Evolutionary conservation across 2,888 invertebrate species (phyloP), one percentile per base, ranked within the genome.

Genomic region (Gastrophysa polygoni): DNA sequence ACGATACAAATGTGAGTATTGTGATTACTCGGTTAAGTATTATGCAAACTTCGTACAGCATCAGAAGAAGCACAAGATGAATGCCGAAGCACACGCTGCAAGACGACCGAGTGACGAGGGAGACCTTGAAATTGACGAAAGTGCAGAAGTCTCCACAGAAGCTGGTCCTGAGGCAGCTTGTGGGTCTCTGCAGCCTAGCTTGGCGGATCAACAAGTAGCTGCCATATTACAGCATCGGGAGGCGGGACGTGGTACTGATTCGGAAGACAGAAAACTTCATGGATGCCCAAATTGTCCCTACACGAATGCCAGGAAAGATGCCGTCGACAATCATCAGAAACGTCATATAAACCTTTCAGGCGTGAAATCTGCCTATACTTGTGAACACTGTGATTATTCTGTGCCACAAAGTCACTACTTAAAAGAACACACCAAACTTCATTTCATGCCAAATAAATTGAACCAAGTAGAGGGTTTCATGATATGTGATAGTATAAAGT

Each of bases 21-120:
- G 95, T 80, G 94, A 95, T 81, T 94, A 94, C 80, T 92, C 93
- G 1, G 94, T 94, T 0, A 92, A 92, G 73, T 92, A 92, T 78
- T 92, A 91, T 73, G 92, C 93, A 1, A 92, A 93, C 77, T 91
- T 91, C 71, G 88, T 89, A 34, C 93, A 93, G 77, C 95, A 95
- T 76, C 84, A 89, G 82, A 88, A 89, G 64, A 91, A 93, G 75
- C 94, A 94, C 78, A 87, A 89, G 76, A 86, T 87, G 79, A 89
- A 88, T 66, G 88, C 87, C 38, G 87, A 89, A 71, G 88, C 89
- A 8, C 85, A 85, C 68, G 87, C 87, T 0, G 87, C 87, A 43
- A 83, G 85, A 59, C 84, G 85, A 29, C 66, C 70, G 11, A 74
- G 72, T 34, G 81, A 82, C 24, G 74, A 78, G 1, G 78, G 79